phyloP scores from a whole-genome alignment of 2,888 invertebrate genomes.

The Seira sanloemensis region DNA sequence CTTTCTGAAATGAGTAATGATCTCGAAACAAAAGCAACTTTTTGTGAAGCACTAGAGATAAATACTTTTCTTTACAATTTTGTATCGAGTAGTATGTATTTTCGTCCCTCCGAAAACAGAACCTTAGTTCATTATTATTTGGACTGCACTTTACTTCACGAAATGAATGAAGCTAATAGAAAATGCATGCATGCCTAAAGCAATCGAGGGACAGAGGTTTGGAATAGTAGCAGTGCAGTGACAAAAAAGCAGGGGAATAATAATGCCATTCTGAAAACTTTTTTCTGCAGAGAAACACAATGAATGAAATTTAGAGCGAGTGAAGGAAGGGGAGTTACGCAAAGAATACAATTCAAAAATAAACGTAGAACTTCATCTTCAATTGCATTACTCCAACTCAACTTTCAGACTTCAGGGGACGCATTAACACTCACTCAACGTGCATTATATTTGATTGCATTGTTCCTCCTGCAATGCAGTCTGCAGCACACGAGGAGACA shows the following conservation, averaged over 20 bases:
- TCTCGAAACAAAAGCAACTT: no score
- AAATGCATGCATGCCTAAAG: background rate
- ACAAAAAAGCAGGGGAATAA: constrained; percentile 15
- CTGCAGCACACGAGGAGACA: background rate
- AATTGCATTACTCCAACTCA: constrained; percentile 55
- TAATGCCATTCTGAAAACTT: background rate
- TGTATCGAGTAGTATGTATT: no score
- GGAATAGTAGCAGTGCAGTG: constrained; percentile 13
- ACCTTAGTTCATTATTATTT: no score
- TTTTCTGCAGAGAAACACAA: background rate
- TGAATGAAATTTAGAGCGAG: background rate
- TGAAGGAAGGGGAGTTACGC: background rate
- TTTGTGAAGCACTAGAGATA: no score
- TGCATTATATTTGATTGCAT: constrained; percentile 58
- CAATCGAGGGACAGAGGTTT: background rate
- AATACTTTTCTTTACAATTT: no score
- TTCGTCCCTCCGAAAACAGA: no score
- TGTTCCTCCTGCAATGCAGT: constrained; percentile 51
- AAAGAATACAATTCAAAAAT: background rate
- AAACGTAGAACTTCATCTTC: constrained; percentile 17
- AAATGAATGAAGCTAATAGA: no score
- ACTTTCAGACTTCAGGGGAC: constrained; percentile 43
- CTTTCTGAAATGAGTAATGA: constrained; percentile 45
- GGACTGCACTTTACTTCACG: no score
- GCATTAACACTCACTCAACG: constrained; percentile 59